Base-by-base conservation (phyloP, 2,797 vertebrate genomes). In the Centroberyx gerrardi region DNA sequence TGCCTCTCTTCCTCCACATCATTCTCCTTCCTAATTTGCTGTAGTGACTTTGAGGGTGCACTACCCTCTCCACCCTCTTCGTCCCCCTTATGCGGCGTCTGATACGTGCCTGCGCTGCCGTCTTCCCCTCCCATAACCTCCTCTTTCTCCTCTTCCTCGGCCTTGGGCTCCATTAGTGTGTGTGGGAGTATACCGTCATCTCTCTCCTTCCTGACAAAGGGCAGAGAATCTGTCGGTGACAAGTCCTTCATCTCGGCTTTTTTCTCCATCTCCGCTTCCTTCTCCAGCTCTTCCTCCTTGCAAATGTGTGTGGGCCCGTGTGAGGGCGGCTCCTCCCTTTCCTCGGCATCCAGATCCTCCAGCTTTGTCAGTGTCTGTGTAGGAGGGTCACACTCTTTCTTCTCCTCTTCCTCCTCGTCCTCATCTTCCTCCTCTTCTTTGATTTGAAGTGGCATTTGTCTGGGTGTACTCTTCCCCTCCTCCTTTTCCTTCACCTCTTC, bases 1-100 rank as follows among this genome's bases (percentile, higher is more conserved):
- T 54, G 92, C 75, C 71, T 84, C 66, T 91, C 91, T 6, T 90
- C 92, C 66, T 87, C 90, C 48, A 54, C 65, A 4, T 91, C 81
- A 6, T 62, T 80, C 46, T 93, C 91, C 66, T 82, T 93, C 77
- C 42, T 90, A 46, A 82, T 58, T 12, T 81, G 86, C 71, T 78
- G 88, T 76, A 62, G 77, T 58, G 87, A 81, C 68, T 87, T 92
- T 5, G 84, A 80, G 36, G 68, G 59, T 29, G 72, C 28, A 6
- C 42, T 12, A 14, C 84, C 82, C 12, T 28, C 80, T 68, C 63
- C 64, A 2, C 29, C 72, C 59, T 87, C 87, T 55, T 78, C 76
- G 0, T 65, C 79, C 40, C 53, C 72, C 59, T 52, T 83, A 64
- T 82, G 81, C 55, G 14, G 74, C 8, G 75, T 72, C 65, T 53